Evolutionary conservation across 2,113 vertebrate species (phyloP).

Genomic region (Lutjanus erythropterus): DNA sequence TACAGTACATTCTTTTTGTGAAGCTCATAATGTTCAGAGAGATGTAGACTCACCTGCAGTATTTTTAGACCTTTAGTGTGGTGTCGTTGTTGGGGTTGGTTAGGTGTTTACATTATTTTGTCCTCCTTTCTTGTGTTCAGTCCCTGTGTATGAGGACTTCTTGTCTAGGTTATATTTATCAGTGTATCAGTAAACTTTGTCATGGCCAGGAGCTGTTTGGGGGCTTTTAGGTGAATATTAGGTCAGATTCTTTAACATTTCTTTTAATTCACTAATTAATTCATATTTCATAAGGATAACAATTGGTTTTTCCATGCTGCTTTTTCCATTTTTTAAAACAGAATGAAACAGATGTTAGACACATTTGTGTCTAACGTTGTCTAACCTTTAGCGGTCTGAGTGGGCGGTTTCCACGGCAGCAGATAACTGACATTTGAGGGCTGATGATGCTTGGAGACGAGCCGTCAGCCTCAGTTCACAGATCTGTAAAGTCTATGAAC

Average conservation of each 20-base stretch:
- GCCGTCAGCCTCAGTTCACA: too few relatives aligned
- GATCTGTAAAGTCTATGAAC: not conserved
- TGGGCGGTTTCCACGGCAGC: not conserved
- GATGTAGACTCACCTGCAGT: not conserved
- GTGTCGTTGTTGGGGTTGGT: not conserved
- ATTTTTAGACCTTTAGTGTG: not conserved
- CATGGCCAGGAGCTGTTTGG: not conserved
- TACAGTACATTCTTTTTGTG: not conserved
- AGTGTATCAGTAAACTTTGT: not conserved
- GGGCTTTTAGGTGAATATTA: not conserved
- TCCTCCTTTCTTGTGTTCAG: not conserved
- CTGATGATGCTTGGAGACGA: not conserved
- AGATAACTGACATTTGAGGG: not conserved
- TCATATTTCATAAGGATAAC: not conserved
- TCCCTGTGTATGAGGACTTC: not conserved
- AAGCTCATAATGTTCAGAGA: not conserved
- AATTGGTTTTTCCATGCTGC: not conserved
- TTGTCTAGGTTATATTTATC: not conserved
- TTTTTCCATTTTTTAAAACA: not conserved
- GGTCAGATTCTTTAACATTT: not conserved
- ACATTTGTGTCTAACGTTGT: not conserved
- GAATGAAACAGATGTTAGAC: not conserved
- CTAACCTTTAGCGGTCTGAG: not conserved
- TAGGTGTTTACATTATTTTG: not conserved
- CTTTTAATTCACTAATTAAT: not conserved